Conservation (phyloP, 2,888 invertebrate species). For the Diarsia brunnea region DNA sequence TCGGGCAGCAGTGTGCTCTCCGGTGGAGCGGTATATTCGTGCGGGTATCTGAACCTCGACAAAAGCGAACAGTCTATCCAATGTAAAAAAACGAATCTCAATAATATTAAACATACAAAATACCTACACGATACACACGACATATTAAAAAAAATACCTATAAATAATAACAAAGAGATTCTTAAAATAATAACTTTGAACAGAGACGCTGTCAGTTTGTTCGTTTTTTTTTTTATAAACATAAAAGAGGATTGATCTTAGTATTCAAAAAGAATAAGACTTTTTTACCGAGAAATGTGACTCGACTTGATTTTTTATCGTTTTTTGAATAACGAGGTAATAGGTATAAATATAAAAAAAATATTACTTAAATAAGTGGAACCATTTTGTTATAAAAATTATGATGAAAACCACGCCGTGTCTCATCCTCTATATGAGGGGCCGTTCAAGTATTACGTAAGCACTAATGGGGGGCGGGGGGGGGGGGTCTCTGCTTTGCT, state of each 20-base stretch:
- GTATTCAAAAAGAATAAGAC: not conserved
- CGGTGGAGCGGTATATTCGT: slow-evolving; percentile 9
- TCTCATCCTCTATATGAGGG: too few species aligned
- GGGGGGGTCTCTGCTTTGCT: too few species aligned
- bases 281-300: not conserved
- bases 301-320: too few species aligned
- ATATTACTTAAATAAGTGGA: too few species aligned
- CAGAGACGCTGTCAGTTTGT: not conserved
- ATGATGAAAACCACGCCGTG: too few species aligned
- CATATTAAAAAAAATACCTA: not conserved
- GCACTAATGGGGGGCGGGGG: too few species aligned
- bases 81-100: not conserved
- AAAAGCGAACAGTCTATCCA: slow-evolving; percentile 31
- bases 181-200: not conserved
- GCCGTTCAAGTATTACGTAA: too few species aligned
- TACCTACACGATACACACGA: not conserved
- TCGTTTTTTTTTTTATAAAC: not conserved
- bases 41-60: slow-evolving; percentile 27
- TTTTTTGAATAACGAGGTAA: too few species aligned
- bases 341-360: too few species aligned
- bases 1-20: slow-evolving; percentile 21
- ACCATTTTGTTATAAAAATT: too few species aligned
- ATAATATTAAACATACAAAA: slow-evolving; percentile 12
- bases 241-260: not conserved
- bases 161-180: too few species aligned